Evolutionary conservation across 1,140 invertebrate genomes (phyloP).

Genomic region (Gonioctena quinquepunctata): DNA sequence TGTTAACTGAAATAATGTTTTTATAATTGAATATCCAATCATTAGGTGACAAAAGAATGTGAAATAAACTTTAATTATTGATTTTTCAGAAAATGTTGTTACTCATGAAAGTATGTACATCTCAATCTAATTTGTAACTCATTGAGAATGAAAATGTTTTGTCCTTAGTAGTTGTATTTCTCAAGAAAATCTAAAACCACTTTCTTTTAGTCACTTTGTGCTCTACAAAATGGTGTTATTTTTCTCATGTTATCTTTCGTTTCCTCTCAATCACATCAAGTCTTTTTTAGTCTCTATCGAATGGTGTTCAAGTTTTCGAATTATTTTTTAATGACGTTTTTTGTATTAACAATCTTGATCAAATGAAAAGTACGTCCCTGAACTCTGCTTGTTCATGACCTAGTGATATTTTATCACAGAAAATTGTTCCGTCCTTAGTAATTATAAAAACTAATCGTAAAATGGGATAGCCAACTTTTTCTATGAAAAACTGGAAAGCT

Average conservation of each 20-base stretch:
- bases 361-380: neutral
- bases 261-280: neutral
- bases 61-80: too few relatives aligned
- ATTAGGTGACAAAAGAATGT: too few relatives aligned
- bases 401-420: neutral
- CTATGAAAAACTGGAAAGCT: neutral
- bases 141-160: neutral
- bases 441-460: neutral
- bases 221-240: too few relatives aligned
- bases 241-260: neutral
- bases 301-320: neutral
- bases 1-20: neutral
- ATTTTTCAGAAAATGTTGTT: neutral
- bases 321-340: neutral
- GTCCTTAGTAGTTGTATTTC: neutral
- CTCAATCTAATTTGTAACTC: neutral
- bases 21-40: too few relatives aligned
- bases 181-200: neutral
- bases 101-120: neutral
- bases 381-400: neutral
- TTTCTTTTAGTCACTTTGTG: neutral
- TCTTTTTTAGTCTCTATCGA: too few relatives aligned
- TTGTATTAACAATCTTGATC: neutral
- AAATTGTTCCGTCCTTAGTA: neutral
- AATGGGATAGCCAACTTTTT: neutral